These are phyloP conservation scores for Rotaria socialis DNA, from an alignment of 2,888 invertebrate species.

Conservation along the genomic window DNA sequence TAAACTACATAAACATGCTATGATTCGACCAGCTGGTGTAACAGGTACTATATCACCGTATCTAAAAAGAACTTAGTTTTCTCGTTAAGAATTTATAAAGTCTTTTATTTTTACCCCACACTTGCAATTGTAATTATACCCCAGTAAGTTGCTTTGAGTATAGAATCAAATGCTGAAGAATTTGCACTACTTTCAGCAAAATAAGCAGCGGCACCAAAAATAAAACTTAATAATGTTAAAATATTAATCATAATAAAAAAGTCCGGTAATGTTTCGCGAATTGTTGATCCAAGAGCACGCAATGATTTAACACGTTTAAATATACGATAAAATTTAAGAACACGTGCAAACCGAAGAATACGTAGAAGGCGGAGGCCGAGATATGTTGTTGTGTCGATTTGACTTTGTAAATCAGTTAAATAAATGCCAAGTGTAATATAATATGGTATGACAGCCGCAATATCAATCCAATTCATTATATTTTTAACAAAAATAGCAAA, in stretches of 20 bases:
- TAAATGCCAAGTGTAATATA: constrained; percentile 53
- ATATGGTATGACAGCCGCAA: constrained; percentile 56
- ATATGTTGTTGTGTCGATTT: constrained; percentile 48
- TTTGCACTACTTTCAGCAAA: constrained; percentile 53
- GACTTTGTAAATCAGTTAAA: constrained; percentile 50
- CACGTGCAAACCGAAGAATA: constrained; percentile 54
- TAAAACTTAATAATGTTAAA: constrained; percentile 55
- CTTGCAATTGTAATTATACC: constrained; percentile 57
- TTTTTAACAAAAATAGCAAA: constrained; percentile 53
- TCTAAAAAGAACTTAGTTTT: constrained; percentile 43
- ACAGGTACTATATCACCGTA: constrained; percentile 49
- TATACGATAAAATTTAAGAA: constrained; percentile 53
- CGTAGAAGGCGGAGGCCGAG: constrained; percentile 52
- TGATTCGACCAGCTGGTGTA: background rate
- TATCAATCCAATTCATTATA: constrained; percentile 55
- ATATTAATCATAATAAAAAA: constrained; percentile 56
- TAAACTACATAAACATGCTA: background rate
- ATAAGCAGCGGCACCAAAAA: constrained; percentile 56
- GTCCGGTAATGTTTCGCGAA: constrained; percentile 55
- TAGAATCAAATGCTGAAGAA: constrained; percentile 52
- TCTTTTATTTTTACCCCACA: constrained; percentile 52
- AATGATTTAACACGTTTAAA: constrained; percentile 56
- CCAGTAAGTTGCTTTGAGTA: constrained; percentile 59
- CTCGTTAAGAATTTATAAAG: background rate
- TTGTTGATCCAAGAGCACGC: constrained; percentile 55